Evolutionary conservation across 2,888 invertebrate species (phyloP), one percentile per base, ranked within the genome.

Genomic region (Andrena chrysosceles): DNA sequence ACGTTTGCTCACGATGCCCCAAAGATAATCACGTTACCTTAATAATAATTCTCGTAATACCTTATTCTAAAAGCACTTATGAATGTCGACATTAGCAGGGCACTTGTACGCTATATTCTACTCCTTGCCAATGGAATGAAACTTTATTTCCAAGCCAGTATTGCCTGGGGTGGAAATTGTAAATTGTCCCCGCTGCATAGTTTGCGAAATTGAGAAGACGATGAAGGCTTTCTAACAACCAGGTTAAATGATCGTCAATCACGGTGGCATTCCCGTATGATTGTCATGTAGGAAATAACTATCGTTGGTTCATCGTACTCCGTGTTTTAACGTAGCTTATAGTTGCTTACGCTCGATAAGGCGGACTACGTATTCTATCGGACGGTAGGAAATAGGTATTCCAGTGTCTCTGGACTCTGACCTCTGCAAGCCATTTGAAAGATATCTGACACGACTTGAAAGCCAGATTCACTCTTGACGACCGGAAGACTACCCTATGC

Each of bases 251-350:
- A 3, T 42, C 68, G 56, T 42, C 42, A 31, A 74, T 74, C 42
- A 42, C 68, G 2, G 8, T 59, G 42, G 5, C 42, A 56, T 68
- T 68, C 31, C 68, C n/a, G 13, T 42, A 16, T 68, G 69, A 56
- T 42, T 59, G 74, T 73, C 74, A 13, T 29, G 26, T n/a, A 8
- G 56, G 31, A 23, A 74, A 74, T 59, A 74, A 31, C 70, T 29
- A 72, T 33, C 26, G 16, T 54, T 52, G 35, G 8, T 20, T 35
- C 62, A 31, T 16, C 26, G 10, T 29, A 29, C n/a, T 2, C 10
- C 20, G 8, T 13, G 33, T 10, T 4, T 54, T 31, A 33, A 16
- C 31, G 33, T 26, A 16, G 56, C 23, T 42, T 49, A 69, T 33
- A 59, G 48, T 69, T 60, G 13, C n/a, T 26, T 35, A 0, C 20